A percentile compares a stretch with the other conserved stretches of the same genome.
Conservation (phyloP, 2,113 vertebrate genomes). For the Nerophis ophidion region DNA sequence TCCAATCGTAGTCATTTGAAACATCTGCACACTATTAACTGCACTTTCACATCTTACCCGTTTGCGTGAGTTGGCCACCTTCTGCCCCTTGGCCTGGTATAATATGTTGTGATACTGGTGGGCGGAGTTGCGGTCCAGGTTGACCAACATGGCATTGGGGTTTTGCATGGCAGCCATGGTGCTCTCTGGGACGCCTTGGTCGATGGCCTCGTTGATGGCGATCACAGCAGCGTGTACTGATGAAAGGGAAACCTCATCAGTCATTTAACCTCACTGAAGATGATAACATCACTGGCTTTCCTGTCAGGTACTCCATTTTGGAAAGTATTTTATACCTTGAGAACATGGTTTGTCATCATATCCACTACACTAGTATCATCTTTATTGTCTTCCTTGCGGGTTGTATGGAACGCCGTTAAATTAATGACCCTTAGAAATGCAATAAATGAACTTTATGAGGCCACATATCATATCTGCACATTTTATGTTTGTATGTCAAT, state of each 20-base stretch:
- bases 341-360: not conserved
- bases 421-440: not conserved
- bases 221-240: slow-evolving; percentile 96
- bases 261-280: not conserved
- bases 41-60: slow-evolving; percentile 70
- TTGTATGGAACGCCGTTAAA: not conserved
- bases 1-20: not conserved
- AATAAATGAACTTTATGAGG: not conserved
- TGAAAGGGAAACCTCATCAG: slow-evolving; percentile 25
- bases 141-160: slow-evolving; percentile 92
- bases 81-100: slow-evolving; percentile 85
- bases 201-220: slow-evolving; percentile 94
- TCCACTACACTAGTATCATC: not conserved
- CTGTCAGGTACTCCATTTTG: not conserved
- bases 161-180: slow-evolving; percentile 86
- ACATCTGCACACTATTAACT: not conserved
- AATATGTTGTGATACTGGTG: slow-evolving; percentile 82
- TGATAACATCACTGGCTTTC: not conserved
- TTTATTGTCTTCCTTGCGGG: not conserved
- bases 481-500: not conserved
- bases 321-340: too few relatives aligned
- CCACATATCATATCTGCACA: not conserved
- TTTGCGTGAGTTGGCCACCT: slow-evolving; percentile 86
- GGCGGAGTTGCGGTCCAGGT: slow-evolving; percentile 72
- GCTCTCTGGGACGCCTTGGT: slow-evolving; percentile 79